phyloP scores from a whole-genome alignment of 35 echinoderm and acorn worm species.

The Diadema setosum region DNA sequence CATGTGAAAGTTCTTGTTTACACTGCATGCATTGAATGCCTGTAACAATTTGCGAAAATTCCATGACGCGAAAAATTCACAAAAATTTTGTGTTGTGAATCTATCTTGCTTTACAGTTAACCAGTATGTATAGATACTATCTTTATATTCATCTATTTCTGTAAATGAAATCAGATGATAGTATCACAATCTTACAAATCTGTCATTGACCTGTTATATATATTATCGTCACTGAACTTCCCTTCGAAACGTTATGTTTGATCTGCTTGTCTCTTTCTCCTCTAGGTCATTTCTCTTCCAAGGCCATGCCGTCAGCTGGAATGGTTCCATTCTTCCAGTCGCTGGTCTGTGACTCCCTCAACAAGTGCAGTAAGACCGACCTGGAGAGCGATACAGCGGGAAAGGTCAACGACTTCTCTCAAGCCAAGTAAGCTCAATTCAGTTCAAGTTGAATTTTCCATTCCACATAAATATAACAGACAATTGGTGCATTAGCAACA shows the following conservation, averaged over 20 bases:
- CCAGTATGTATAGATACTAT: too few species aligned
- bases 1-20: too few species aligned
- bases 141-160: background rate
- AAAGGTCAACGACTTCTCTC: slow-evolving; percentile 65
- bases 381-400: slow-evolving; percentile 47
- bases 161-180: background rate
- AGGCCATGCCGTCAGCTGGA: slow-evolving; percentile 81
- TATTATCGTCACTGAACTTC: too few species aligned
- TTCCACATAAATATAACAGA: too few species aligned
- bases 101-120: too few species aligned
- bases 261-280: background rate
- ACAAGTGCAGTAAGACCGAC: slow-evolving; percentile 25
- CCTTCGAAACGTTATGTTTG: too few species aligned
- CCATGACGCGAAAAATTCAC: too few species aligned
- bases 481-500: too few species aligned
- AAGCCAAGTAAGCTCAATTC: slow-evolving; percentile 76
- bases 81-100: too few species aligned
- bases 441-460: too few species aligned
- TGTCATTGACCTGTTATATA: background rate
- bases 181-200: background rate
- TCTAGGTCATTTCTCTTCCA: slow-evolving; percentile 84
- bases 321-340: slow-evolving; percentile 78
- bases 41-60: too few species aligned
- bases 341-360: slow-evolving; percentile 54
- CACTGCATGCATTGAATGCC: too few species aligned